Evolutionary conservation across 2,888 invertebrate genomes (phyloP).

Genomic region (Laothoe populi): DNA sequence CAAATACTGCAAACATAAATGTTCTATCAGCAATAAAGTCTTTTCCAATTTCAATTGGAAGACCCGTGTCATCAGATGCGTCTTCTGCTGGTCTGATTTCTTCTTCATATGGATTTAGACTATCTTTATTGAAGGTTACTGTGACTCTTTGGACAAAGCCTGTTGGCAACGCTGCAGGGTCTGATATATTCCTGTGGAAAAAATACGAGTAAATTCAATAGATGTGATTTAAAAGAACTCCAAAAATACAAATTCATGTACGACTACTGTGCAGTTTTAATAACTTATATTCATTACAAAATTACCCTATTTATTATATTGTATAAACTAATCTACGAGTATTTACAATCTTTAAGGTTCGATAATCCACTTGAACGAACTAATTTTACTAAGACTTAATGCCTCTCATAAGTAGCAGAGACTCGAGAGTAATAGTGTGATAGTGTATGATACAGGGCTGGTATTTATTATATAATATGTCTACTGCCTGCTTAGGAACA

Average conservation of each 20-base stretch:
- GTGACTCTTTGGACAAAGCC: slow-evolving; percentile 24
- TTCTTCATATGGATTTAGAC: background rate
- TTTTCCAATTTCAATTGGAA: slow-evolving; percentile 23
- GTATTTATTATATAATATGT: too few relatives aligned
- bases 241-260: too few relatives aligned
- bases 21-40: slow-evolving; percentile 21
- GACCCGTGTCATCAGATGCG: slow-evolving; percentile 7
- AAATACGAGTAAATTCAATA: background rate
- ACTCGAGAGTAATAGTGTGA: too few relatives aligned
- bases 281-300: too few relatives aligned
- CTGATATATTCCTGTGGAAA: slow-evolving; percentile 24
- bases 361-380: background rate
- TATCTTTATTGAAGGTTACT: background rate
- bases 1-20: slow-evolving; percentile 1
- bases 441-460: too few relatives aligned
- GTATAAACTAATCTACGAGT: background rate
- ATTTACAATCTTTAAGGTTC: background rate
- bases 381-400: too few relatives aligned
- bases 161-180: slow-evolving; percentile 13
- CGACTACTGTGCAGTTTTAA: too few relatives aligned
- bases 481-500: too few relatives aligned
- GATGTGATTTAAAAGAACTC: too few relatives aligned
- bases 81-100: background rate
- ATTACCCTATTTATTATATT: too few relatives aligned
- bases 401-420: too few relatives aligned